Evolutionary conservation across 2,888 invertebrate species (phyloP).

Genomic region (Glaucopsyche alexis): DNA sequence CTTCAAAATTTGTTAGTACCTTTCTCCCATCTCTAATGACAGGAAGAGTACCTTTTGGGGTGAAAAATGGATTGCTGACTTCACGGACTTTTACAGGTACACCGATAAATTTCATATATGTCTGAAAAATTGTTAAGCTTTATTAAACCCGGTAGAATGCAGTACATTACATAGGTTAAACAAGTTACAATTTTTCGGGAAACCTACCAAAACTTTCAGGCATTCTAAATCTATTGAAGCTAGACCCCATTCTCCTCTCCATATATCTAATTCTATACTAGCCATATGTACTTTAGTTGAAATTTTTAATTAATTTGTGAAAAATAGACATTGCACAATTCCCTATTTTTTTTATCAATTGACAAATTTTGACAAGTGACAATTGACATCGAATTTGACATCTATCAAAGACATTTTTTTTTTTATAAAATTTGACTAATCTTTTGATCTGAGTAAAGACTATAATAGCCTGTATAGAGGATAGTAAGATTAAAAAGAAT

Average conservation of each 20-base stretch:
- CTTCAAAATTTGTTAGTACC: conserved; percentile 82
- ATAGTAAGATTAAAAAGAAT: too few species aligned
- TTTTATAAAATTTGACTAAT: too few species aligned
- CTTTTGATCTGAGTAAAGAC: too few species aligned
- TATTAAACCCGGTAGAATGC: conserved; percentile 2
- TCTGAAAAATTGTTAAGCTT: conserved; percentile 61
- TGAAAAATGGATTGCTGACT: conserved; percentile 85
- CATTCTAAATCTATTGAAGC: conserved; percentile 92
- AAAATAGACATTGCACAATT: conserved; percentile 33
- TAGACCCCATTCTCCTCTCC: conserved; percentile 93
- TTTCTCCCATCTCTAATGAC: conserved; percentile 82
- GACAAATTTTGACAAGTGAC: too few species aligned
- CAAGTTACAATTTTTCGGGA: neutral
- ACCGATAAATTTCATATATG: conserved; percentile 87
- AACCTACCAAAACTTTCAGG: conserved; percentile 87
- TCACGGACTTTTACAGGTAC: conserved; percentile 86
- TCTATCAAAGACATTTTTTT: too few species aligned
- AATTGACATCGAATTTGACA: too few species aligned
- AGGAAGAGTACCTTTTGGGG: conserved; percentile 86
- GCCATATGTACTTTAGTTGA: conserved; percentile 54
- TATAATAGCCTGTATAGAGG: too few species aligned
- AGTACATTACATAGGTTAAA: neutral
- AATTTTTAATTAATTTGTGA: neutral
- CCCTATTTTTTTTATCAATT: too few species aligned
- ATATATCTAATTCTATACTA: conserved; percentile 84